Evolutionary conservation across 2,888 invertebrate species (phyloP).

Genomic region (Spialia ferax): DNA sequence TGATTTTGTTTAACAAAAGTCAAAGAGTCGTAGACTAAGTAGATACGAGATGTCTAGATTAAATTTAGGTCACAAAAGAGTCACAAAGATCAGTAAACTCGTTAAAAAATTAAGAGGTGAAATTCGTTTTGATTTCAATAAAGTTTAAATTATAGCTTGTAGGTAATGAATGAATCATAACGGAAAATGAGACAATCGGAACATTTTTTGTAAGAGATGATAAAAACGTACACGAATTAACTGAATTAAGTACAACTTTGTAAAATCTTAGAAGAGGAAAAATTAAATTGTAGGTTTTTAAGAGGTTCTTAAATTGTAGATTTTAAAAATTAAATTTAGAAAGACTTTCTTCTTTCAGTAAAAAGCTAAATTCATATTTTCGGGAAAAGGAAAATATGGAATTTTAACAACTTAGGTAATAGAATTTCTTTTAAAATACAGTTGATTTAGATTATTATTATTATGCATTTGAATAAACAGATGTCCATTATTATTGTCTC

Average conservation of each 20-base stretch:
- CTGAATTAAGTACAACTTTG: conserved; percentile 33
- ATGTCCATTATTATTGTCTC: conserved; percentile 82
- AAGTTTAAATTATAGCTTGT: neutral
- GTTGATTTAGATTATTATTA: conserved; percentile 44
- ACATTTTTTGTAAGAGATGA: conserved; percentile 12
- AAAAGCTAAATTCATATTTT: conserved; percentile 2
- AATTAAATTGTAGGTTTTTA: no score
- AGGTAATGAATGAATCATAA: neutral
- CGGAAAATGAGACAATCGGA: conserved; percentile 27
- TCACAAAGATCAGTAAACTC: no score
- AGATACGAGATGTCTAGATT: no score
- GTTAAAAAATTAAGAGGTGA: neutral
- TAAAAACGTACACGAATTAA: conserved; percentile 25
- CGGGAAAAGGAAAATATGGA: neutral
- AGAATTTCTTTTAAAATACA: conserved; percentile 28
- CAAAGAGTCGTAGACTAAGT: no score
- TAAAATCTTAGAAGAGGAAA: conserved; percentile 17
- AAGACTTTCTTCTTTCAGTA: neutral
- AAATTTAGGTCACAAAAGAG: no score
- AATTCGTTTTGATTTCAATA: conserved; percentile 12
- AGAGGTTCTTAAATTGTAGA: no score
- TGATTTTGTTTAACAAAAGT: no score
- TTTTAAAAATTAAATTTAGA: neutral
- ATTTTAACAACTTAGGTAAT: conserved; percentile 28
- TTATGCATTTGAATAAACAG: conserved; percentile 66